phyloP scores from a whole-genome alignment of 2,113 vertebrate genomes.

The Saimiri boliviensis region DNA sequence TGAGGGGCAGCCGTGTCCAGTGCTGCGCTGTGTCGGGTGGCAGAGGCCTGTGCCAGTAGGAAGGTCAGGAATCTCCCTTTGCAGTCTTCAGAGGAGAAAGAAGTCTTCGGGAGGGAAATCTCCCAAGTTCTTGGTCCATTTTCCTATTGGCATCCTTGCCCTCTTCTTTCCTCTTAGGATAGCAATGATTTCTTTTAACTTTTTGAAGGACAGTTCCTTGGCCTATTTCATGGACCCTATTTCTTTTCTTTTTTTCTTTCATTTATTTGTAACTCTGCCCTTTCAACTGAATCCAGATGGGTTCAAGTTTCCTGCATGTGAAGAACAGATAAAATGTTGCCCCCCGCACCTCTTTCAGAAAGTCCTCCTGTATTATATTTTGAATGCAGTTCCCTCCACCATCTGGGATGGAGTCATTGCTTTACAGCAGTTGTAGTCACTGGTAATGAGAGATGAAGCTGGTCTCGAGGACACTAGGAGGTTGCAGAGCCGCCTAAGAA shows the following conservation, averaged over 20 bases:
- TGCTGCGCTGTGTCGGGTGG: no score
- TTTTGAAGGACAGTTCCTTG: not conserved
- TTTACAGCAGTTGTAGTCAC: not conserved
- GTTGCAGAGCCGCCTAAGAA: not conserved
- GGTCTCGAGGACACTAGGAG: not conserved
- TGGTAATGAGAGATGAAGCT: not conserved
- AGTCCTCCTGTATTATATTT: accelerated
- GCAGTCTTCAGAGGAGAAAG: not conserved
- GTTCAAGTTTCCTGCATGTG: not conserved
- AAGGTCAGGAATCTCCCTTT: not conserved
- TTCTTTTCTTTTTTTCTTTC: not conserved
- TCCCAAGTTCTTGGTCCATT: not conserved
- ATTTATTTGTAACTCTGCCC: not conserved
- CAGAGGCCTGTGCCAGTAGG: not conserved
- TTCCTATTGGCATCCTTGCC: no score
- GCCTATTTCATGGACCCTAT: not conserved
- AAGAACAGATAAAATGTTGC: not conserved
- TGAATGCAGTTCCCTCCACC: accelerated
- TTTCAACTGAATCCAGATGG: not conserved
- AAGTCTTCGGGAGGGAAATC: not conserved
- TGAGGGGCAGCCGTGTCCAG: no score
- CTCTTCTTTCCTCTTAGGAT: not conserved
- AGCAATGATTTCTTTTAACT: no score
- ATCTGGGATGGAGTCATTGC: not conserved
- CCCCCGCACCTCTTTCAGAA: not conserved